A percentile compares a stretch with the other conserved stretches of the same genome.
Conservation (phyloP, 2,888 invertebrate species). For the Leptinotarsa peninsularis region DNA sequence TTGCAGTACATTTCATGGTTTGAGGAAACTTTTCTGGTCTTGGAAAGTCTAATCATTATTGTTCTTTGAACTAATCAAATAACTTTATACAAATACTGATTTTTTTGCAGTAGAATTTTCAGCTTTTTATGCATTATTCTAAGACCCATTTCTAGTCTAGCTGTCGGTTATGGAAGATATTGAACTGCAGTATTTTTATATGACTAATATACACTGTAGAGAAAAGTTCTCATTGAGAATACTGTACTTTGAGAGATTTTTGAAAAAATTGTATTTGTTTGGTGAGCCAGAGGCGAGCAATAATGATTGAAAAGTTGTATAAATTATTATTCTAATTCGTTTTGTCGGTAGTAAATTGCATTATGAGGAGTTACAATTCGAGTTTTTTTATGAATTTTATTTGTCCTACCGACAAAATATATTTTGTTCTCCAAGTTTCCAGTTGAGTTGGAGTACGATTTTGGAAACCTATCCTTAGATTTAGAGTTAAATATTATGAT, state of each 20-base stretch:
- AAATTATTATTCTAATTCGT: constrained; percentile 1
- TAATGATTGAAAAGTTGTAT: constrained; percentile 36
- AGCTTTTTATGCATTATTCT: neutral
- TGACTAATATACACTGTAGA: neutral
- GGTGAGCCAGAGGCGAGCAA: constrained; percentile 31
- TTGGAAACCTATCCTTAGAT: constrained; percentile 35
- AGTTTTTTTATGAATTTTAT: neutral
- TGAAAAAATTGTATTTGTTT: constrained; percentile 26
- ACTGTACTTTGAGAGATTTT: constrained; percentile 3
- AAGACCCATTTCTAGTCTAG: neutral
- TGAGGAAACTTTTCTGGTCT: constrained; percentile 26
- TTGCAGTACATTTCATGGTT: constrained; percentile 29
- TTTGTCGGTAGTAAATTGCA: constrained; percentile 5
- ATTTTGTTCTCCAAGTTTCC: constrained; percentile 30
- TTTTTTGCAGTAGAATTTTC: constrained; percentile 19
- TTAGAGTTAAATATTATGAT: constrained; percentile 45
- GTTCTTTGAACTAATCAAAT: constrained; percentile 36
- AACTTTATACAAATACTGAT: constrained; percentile 20
- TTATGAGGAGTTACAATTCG: neutral
- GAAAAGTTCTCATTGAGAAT: neutral
- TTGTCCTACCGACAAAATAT: constrained; percentile 32
- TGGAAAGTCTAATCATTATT: constrained; percentile 41
- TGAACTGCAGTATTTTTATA: constrained; percentile 10
- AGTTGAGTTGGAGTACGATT: constrained; percentile 27
- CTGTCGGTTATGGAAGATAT: neutral